Conservation (phyloP, 2,797 vertebrate species). For the Melopsittacus undulatus region DNA sequence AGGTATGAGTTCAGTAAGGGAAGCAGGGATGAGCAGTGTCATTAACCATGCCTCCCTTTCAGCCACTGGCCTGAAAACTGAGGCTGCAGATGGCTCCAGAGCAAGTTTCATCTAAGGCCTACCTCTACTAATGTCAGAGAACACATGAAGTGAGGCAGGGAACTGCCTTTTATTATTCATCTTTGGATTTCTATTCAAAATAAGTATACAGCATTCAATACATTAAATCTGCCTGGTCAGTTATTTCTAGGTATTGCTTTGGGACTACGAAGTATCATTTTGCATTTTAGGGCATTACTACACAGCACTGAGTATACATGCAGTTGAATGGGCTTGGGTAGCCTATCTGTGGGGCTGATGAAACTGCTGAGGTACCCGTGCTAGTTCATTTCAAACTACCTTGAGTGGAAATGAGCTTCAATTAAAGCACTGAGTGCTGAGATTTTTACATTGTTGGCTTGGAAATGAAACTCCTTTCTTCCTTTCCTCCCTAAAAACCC, state of each 20-base stretch:
- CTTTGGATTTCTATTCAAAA: background rate
- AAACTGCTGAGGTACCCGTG: background rate
- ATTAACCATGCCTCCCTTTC: background rate
- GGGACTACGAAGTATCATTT: background rate
- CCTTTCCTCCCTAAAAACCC: background rate
- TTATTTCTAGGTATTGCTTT: background rate
- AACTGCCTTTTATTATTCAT: background rate
- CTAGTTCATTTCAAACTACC: background rate
- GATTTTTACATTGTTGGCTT: background rate
- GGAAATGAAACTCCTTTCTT: background rate
- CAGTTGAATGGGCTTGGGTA: background rate
- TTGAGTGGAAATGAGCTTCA: background rate
- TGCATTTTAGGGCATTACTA: background rate
- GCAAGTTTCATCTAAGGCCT: rapidly evolving
- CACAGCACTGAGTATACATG: background rate
- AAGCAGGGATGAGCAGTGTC: background rate
- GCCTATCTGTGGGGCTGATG: background rate
- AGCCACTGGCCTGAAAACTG: background rate
- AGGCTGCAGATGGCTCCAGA: background rate
- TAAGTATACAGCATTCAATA: background rate
- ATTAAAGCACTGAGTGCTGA: background rate
- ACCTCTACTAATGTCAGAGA: background rate
- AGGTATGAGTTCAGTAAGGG: background rate
- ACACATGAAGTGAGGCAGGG: background rate
- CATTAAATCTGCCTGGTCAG: background rate